Base-by-base conservation (phyloP, 2,888 invertebrate genomes). In the Agrotis segetum region DNA sequence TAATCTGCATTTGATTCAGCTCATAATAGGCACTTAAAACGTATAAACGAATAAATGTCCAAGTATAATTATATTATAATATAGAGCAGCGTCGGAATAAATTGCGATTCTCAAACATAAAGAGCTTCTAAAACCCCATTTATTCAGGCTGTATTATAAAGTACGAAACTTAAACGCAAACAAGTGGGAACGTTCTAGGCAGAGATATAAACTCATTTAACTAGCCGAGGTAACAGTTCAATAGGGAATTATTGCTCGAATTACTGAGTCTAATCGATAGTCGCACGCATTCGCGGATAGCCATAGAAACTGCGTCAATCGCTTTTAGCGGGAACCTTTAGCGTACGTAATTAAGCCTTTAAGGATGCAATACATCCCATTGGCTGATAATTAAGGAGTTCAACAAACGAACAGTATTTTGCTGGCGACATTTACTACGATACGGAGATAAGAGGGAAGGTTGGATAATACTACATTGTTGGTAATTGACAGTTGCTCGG, bases 161-260 rank as follows among this genome's bases (percentile, higher is more conserved):
- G 81, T 84, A 81, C 64, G 78, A 81, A 83, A 84, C 82, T 87
- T 80, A 86, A 88, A 77, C 71, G 84, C 83, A 85, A 84, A 85
- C 84, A 86, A 85, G 83, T 86, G 83, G 85, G 79, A 84, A 84
- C 75, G 73, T 64, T 81, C 79, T 82, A 77, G 77, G 83, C 83
- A 87, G 77, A 81, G 85, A 88, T 90, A 89, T 89, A 91, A 89
- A 89, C 88, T 89, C 87, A 90, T 90, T 92, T 88, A 90, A 88
- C 88, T 87, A 84, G 85, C 85, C 82, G 75, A 88, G 84, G 87
- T 85, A 90, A 91, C 91, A 92, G 91, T 91, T 91, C 90, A 93
- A 93, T 92, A 85, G 92, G 90, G 89, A 91, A 88, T 93, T 93
- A 93, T 92, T 90, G 89, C 88, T 89, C 86, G 89, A 90, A 93